Conservation (phyloP, 2,113 vertebrate species). For the Gallinago paraguaiae region DNA sequence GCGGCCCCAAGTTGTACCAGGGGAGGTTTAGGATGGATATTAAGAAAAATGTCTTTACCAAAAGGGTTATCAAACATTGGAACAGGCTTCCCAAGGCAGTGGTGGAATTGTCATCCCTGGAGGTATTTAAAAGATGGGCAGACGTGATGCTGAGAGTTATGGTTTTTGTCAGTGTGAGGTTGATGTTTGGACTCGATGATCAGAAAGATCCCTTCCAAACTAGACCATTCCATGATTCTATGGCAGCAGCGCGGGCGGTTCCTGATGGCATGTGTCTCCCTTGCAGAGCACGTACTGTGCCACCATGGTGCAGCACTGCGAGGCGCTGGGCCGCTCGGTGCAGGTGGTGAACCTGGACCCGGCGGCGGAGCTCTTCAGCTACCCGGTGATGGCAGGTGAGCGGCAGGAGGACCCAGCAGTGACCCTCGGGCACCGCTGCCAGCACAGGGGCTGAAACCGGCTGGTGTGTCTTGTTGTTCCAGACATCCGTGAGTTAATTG, state of each 20-base stretch:
- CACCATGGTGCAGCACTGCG: conserved; percentile 90
- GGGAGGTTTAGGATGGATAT: neutral
- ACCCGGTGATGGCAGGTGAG: conserved; percentile 92
- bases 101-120: neutral
- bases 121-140: neutral
- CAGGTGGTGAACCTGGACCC: conserved; percentile 96
- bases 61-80: neutral
- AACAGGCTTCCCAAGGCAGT: neutral
- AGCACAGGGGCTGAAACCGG: fast-evolving
- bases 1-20: neutral
- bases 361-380: conserved; percentile 90
- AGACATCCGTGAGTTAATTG: conserved; percentile 96
- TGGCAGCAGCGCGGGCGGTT: fast-evolving
- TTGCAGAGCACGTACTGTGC: conserved; percentile 95
- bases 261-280: neutral
- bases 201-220: neutral
- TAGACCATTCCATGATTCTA: neutral
- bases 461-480: neutral
- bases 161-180: neutral
- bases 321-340: conserved; percentile 85
- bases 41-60: neutral
- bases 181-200: neutral
- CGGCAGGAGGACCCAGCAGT: neutral
- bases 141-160: neutral
- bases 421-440: neutral